phyloP scores from a whole-genome alignment of 2,113 vertebrate genomes.

The Pica pica region DNA sequence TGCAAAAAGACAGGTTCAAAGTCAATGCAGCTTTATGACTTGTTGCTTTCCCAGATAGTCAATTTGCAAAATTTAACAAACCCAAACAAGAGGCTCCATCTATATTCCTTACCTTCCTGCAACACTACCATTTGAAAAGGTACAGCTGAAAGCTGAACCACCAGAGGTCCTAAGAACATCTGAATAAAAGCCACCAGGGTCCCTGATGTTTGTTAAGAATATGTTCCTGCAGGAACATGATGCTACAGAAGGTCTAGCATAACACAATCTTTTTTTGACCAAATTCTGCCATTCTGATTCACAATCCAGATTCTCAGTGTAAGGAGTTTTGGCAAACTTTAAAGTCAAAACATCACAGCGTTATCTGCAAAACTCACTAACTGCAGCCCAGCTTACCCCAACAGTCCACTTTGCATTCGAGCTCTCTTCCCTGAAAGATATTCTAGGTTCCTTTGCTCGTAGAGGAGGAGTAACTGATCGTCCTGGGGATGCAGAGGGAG shows the following conservation, averaged over 20 bases:
- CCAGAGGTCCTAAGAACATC: neutral
- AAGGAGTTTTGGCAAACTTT: neutral
- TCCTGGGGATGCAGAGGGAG: conserved; percentile 86
- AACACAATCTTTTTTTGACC: neutral
- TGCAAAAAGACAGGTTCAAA: neutral
- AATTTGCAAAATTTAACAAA: neutral
- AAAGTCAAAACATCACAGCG: neutral
- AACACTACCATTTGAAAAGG: neutral
- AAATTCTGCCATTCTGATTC: neutral
- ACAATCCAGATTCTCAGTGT: neutral
- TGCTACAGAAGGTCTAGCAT: neutral
- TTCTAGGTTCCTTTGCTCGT: conserved; percentile 83
- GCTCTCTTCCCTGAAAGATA: conserved; percentile 85
- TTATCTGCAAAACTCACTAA: neutral
- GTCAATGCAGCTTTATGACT: neutral
- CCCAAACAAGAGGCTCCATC: neutral
- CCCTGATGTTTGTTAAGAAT: neutral
- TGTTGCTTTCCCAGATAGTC: neutral
- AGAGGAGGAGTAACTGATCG: conserved; percentile 85
- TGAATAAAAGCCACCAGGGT: neutral
- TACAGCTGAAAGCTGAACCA: neutral
- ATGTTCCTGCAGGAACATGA: neutral
- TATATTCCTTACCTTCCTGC: neutral
- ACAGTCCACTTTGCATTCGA: conserved; percentile 66
- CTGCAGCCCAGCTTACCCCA: conserved; percentile 73